Evolutionary conservation across 2,797 vertebrate species (phyloP), one percentile per base, ranked within the genome.

Genomic region (Tympanoctomys barrerae): DNA sequence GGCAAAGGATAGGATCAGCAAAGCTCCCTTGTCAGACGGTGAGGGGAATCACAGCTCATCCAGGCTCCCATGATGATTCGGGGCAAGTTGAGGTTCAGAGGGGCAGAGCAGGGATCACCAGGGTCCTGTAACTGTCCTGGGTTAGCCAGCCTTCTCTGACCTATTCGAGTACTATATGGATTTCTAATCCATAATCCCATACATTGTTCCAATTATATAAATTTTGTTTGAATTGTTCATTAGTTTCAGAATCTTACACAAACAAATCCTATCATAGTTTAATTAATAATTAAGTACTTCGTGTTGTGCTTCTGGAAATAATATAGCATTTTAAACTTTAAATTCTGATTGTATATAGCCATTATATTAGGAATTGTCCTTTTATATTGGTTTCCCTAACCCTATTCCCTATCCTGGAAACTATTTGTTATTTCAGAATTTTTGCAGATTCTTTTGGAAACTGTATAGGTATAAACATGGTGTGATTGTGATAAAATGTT

Each of bases 281-380:
- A 49, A n/a, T 92, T 68, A 66, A 59, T 68, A 68, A 68, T 68
- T 46, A 73, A 49, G 19, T 66, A 57, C 10, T 71, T 90, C 24
- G 54, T 57, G 89, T 71, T 80, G 36, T 73, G 36, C 36, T 73
- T 12, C 39, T 73, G 36, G 12, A 42, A 39, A 73, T 73, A 73
- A 36, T 33, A 59, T 52, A 81, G 18, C 86, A 77, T 86, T 92
- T 89, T 62, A 54, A 75, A 86, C n/a, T 46, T 92, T 89, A n/a
- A 26, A 80, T 77, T 75, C 84, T 21, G 78, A 22, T 86, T 33
- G 7, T 26, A 89, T 66, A 89, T 61, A 91, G 26, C 22, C 84
- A 59, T 75, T 42, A 85, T 12, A 68, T n/a, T 66, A 26, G 10
- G 84, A 85, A 85, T 12, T 79, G 22, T 2, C 31, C 9, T 52